Percentiles rank a stretch among this genome's conserved stretches.
phyloP scores from a whole-genome alignment of 2,888 invertebrate genomes.

The Anticlea derivata region DNA sequence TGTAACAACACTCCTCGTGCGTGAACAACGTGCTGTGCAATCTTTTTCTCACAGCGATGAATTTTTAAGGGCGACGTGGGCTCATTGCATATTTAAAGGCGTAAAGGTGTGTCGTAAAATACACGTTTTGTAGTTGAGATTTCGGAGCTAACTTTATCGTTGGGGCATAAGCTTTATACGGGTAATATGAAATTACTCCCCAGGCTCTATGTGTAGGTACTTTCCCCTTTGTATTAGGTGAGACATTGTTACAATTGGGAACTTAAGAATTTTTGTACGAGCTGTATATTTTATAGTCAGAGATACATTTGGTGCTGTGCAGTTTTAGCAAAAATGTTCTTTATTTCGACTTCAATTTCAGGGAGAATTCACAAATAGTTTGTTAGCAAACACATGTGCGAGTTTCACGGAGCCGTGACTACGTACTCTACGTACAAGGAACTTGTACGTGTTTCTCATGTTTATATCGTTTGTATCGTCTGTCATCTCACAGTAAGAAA shows the following conservation, averaged over 20 bases:
- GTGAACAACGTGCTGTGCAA: slow-evolving; percentile 50
- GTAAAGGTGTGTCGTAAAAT: slow-evolving; percentile 42
- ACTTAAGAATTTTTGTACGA: slow-evolving; percentile 14
- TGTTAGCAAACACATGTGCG: slow-evolving; percentile 45
- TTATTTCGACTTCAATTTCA: slow-evolving; percentile 8
- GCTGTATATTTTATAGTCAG: slow-evolving; percentile 1
- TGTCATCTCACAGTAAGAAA: slow-evolving; percentile 1
- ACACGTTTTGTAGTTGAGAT: slow-evolving; percentile 40
- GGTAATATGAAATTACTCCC: slow-evolving; percentile 36
- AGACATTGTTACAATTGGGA: slow-evolving; percentile 10
- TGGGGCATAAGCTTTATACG: slow-evolving; percentile 34
- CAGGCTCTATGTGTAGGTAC: slow-evolving; percentile 8
- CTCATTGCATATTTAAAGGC: slow-evolving; percentile 40
- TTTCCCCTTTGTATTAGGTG: slow-evolving; percentile 12
- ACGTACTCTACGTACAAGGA: slow-evolving; percentile 40
- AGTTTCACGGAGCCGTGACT: slow-evolving; percentile 42
- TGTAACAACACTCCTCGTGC: slow-evolving; percentile 50
- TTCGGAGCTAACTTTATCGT: slow-evolving; percentile 36
- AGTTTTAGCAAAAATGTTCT: slow-evolving; percentile 10
- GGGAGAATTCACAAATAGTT: slow-evolving; percentile 30
- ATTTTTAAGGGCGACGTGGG: slow-evolving; percentile 46
- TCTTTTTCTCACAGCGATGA: slow-evolving; percentile 45
- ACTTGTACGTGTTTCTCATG: slow-evolving; percentile 35
- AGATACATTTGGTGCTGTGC: background rate
- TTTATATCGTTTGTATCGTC: background rate